phyloP scores from a whole-genome alignment of 1,140 invertebrate genomes.

The Helicoverpa zea region DNA sequence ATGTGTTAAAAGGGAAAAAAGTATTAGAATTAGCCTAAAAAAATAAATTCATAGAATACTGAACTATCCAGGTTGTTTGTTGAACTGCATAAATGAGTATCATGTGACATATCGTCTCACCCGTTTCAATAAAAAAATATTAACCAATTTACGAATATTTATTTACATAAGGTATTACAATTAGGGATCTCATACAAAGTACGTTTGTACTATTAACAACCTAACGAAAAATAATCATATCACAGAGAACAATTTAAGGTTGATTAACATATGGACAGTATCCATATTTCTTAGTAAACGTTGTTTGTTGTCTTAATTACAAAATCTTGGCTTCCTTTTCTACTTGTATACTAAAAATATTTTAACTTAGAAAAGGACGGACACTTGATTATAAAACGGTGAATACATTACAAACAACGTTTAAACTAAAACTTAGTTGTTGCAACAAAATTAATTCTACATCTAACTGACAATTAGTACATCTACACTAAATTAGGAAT shows the following conservation, averaged over 20 bases:
- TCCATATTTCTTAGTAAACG: conserved; percentile 5
- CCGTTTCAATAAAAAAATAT: conserved; percentile 50
- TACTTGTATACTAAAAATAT: conserved; percentile 24
- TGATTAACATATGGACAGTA: conserved; percentile 48
- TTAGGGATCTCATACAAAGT: conserved; percentile 63
- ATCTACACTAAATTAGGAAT: conserved; percentile 55
- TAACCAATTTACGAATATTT: conserved; percentile 71
- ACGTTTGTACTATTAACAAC: conserved; percentile 58
- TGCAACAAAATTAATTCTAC: conserved; percentile 34
- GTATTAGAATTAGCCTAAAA: conserved; percentile 66
- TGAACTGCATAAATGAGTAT: background rate
- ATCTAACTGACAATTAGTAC: conserved; percentile 28
- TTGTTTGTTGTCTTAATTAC: conserved; percentile 17
- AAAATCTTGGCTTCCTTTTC: conserved; percentile 38
- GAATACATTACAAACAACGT: conserved; percentile 13
- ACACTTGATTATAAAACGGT: conserved; percentile 12
- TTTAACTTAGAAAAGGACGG: conserved; percentile 44
- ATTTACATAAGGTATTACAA: conserved; percentile 69
- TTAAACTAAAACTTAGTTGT: conserved; percentile 6
- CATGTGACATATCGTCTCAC: background rate
- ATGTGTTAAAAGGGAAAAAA: conserved; percentile 67
- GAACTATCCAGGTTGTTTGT: background rate
- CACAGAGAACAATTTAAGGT: conserved; percentile 78
- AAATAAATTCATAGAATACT: background rate
- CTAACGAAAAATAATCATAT: conserved; percentile 75